Evolutionary conservation across 1,140 invertebrate species (phyloP), one percentile per base, ranked within the genome.

Genomic region (Ceratina calcarata): DNA sequence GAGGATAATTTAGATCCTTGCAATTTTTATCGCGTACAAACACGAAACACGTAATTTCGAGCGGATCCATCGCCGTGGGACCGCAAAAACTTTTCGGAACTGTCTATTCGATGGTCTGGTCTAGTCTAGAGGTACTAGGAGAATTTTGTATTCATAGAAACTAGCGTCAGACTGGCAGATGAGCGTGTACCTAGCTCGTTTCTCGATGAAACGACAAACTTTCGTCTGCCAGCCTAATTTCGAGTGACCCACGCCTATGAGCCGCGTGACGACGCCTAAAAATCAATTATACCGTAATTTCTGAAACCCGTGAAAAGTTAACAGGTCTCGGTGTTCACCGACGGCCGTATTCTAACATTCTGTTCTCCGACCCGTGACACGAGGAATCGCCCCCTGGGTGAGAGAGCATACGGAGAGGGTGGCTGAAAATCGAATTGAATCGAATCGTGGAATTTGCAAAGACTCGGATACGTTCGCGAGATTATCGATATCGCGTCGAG

Each of bases 141-240:
- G 32, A 69, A 69, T 69, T 69, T 69, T 16, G 51, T 69, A 69
- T 69, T 69, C 67, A 69, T 69, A 69, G 67, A 69, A 69, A 69
- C 49, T 69, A 45, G 37, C 37, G 37, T 0, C 37, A 2, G 22
- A 18, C 7, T 22, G 45, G n/a, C 2, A 2, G 10, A 20, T 24
- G 24, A 4, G 24, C 24, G 18, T 27, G 10, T 22, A 16, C 0
- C 16, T 13, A 57, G 55, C 18, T 68, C 18, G 49, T 68, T 55
- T 27, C 20, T 27, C 20, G 49, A 55, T 27, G 66, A 53, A 68
- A 45, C 37, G 37, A 45, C 37, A 3, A 45, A 69, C 67, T 69
- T 69, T 69, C 67, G 22, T 69, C 24, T 55, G 51, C 49, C 51
- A 3, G 16, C 18, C 15, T 7, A 69, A 69, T 69, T 55, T 55